Conservation (phyloP, 30 jellyfish, hydroid and myxozoan genomes). For the Cassiopea andromeda region DNA sequence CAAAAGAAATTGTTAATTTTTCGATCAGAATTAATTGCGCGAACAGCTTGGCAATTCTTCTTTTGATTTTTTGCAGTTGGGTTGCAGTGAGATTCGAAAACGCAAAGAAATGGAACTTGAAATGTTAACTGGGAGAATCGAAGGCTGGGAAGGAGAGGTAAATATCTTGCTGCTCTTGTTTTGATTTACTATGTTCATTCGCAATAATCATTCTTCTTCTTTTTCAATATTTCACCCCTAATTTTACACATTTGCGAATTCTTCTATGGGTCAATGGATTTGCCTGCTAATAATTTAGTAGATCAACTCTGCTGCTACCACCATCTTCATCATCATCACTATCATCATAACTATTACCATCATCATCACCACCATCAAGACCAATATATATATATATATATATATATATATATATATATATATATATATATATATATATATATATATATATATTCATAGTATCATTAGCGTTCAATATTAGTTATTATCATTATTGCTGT, state of each 20-base stretch:
- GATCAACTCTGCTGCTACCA: neutral
- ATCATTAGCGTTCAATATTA: neutral
- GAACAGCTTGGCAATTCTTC: no score
- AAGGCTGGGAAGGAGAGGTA: slow-evolving; percentile 99
- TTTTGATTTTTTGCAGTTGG: slow-evolving; percentile 47
- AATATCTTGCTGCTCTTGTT: neutral
- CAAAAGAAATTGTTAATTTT: no score
- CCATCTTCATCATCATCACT: neutral
- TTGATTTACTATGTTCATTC: no score
- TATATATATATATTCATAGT: neutral
- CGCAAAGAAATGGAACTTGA: slow-evolving; percentile 97
- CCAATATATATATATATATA: neutral
- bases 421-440: no score
- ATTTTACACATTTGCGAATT: no score
- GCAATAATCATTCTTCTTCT: no score
- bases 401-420: no score
- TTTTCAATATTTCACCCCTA: no score
- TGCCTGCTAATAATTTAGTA: neutral
- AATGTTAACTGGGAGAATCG: slow-evolving; percentile 94
- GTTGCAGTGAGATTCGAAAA: slow-evolving; percentile 97
- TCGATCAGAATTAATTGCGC: no score
- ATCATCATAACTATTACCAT: neutral
- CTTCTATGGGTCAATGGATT: no score
- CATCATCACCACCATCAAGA: slow-evolving; percentile 10
- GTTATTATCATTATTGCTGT: neutral